Conservation (phyloP, 2,113 vertebrate genomes). For the Caretta caretta region DNA sequence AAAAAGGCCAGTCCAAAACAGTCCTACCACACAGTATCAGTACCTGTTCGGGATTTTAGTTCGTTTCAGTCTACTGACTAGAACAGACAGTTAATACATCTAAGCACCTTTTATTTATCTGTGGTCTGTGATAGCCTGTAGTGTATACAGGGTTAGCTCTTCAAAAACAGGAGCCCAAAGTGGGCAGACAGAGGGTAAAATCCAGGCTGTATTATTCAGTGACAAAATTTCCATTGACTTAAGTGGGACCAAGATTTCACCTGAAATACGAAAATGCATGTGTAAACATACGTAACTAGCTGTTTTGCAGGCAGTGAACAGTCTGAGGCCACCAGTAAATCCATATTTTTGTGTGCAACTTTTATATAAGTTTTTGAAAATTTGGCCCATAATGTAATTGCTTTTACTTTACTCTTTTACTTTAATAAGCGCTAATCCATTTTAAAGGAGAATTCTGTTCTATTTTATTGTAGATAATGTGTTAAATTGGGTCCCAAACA, state of each 20-base stretch:
- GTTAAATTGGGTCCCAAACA: neutral
- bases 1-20: neutral
- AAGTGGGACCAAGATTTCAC: neutral
- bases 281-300: neutral
- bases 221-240: neutral
- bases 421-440: neutral
- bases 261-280: neutral
- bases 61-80: neutral
- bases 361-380: neutral
- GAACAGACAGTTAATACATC: neutral
- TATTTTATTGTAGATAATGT: neutral
- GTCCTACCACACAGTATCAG: neutral
- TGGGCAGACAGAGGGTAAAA: neutral
- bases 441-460: neutral
- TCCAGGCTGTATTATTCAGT: accelerated
- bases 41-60: neutral
- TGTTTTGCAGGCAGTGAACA: neutral
- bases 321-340: neutral
- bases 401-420: neutral
- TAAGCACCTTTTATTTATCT: neutral
- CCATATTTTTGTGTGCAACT: neutral
- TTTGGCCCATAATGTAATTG: neutral
- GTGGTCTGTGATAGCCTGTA: neutral
- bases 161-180: neutral
- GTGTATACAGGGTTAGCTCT: neutral